Base-by-base conservation (phyloP, 2,113 vertebrate species). In the Anguilla rostrata region DNA sequence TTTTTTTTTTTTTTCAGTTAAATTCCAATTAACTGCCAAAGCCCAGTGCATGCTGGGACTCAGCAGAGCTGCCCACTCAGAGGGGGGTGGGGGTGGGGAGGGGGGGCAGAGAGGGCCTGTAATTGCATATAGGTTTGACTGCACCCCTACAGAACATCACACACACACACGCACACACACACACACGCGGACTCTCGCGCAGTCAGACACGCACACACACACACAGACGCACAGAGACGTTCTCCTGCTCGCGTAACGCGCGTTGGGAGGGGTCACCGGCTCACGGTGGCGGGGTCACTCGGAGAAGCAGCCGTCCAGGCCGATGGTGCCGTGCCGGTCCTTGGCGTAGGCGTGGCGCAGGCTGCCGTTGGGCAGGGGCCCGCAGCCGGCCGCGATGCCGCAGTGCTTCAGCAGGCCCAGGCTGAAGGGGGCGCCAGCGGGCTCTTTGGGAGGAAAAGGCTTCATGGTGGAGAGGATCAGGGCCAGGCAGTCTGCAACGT, bases 401-500 rank as follows among this genome's bases (percentile, higher is more conserved):
- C 97, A 99, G 96, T 98, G 97, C 93, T 97, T 98, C 91, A 98
- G 96, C 95, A 99, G 95, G 94, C 96, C 96, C 94, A 97, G 96
- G 95, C 96, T 96, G 94, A 97, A 98, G 88, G 96, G 96, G 86
- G 97, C 90, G 1, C 85, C 83, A 43, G 94, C 89, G 57, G 97
- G 92, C 90, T 98, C 98, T 95, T 96, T 97, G 91, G 96, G 97
- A 89, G 97, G 96, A 93, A 98, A 99, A 96, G 97, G 97, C 97
- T 97, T 99, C 98, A 99, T 99, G 95, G 97, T 99, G 96, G 98
- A 98, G 84, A 99, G 98, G 95, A 99, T 99, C 91, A 99, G 95
- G 92, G 98, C 97, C 95, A 99, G 96, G 91, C 98, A 99, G 93
- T 99, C 97, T 0, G 98, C 98, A 79, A 99, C 98, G 15, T 99